Conservation (phyloP, 2,113 vertebrate genomes). For the Fregata magnificens region DNA sequence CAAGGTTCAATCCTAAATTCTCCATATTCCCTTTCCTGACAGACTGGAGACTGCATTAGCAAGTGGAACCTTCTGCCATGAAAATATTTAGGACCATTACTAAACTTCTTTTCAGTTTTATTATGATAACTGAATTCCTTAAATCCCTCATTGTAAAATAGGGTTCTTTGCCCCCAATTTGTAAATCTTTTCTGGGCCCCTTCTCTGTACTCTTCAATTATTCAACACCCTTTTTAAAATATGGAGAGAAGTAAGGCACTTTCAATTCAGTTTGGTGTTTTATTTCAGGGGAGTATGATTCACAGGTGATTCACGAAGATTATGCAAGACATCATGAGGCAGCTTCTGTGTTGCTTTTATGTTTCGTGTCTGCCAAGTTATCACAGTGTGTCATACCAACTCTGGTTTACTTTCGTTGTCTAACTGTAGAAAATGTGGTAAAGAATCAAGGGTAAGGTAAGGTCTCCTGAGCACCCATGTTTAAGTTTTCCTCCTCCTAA, state of each 20-base stretch:
- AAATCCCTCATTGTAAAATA: background rate
- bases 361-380: conserved; percentile 15
- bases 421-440: conserved; percentile 2
- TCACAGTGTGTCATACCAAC: background rate
- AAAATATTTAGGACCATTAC: background rate
- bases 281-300: conserved; percentile 31
- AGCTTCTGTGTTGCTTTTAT: conserved; percentile 23
- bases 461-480: background rate
- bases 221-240: background rate
- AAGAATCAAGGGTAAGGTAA: background rate
- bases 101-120: background rate
- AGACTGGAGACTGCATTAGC: background rate
- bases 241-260: background rate
- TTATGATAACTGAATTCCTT: background rate
- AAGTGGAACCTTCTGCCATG: background rate
- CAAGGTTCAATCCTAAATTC: background rate
- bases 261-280: background rate
- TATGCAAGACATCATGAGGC: conserved; percentile 25
- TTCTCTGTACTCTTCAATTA: conserved; percentile 6
- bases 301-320: conserved; percentile 51
- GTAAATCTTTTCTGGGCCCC: background rate
- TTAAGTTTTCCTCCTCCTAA: background rate
- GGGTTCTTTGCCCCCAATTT: background rate
- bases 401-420: conserved; percentile 8
- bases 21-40: background rate